A percentile compares a stretch with the other conserved stretches of the same genome.
Evolutionary conservation across 37 sponge, comb jelly and placozoan genomes (phyloP).

Genomic region (Amphimedon queenslandica): DNA sequence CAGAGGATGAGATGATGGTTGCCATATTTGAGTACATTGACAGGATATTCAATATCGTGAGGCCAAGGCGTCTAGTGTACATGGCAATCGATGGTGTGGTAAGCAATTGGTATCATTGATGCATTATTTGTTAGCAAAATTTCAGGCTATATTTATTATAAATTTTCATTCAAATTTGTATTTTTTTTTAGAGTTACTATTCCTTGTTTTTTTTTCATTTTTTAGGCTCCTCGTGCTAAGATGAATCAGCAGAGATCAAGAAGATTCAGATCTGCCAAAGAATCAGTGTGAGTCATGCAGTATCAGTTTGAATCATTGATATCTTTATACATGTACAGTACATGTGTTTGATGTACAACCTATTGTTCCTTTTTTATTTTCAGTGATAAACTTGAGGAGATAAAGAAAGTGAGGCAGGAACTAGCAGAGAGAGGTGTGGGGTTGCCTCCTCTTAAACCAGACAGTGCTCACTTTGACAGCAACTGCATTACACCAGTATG

Average conservation of each 20-base stretch:
- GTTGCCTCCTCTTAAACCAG: slow-evolving; percentile 82
- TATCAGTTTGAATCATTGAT: slow-evolving; percentile 23
- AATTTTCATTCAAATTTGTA: too few species aligned
- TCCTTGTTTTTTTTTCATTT: background rate
- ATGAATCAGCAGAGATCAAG: slow-evolving; percentile 99
- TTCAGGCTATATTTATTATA: background rate
- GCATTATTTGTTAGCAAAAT: background rate
- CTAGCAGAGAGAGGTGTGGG: slow-evolving; percentile 59
- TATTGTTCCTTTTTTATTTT: background rate
- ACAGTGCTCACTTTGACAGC: slow-evolving; percentile 87
- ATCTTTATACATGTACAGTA: slow-evolving; percentile 1
- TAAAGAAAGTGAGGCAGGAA: slow-evolving; percentile 54
- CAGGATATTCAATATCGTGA: slow-evolving; percentile 92
- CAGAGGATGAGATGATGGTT: slow-evolving; percentile 98
- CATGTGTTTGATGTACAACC: too few species aligned
- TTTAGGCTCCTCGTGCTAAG: slow-evolving; percentile 94
- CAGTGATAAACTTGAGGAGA: slow-evolving; percentile 75
- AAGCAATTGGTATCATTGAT: background rate
- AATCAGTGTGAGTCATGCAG: slow-evolving; percentile 49
- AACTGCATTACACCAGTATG: slow-evolving; percentile 97
- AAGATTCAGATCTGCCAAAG: slow-evolving; percentile 94
- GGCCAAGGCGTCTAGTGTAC: slow-evolving; percentile 92
- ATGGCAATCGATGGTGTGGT: slow-evolving; percentile 99
- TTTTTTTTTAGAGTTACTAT: background rate
- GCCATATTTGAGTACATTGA: slow-evolving; percentile 99